Conservation (phyloP, 2,888 invertebrate species). For the Brachypalpus laphriformis region DNA sequence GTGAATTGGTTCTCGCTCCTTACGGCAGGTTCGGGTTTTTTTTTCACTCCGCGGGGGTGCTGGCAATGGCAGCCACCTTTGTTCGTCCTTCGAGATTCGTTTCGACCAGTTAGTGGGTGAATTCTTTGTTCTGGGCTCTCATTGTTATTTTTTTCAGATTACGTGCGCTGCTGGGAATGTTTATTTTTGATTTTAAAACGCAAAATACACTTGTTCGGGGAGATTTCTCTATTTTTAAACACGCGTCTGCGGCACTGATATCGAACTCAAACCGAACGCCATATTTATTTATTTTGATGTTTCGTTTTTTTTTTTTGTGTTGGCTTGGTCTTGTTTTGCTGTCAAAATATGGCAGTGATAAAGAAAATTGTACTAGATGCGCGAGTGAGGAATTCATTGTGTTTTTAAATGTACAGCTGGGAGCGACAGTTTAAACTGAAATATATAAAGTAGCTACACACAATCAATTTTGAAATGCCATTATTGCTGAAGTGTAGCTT, state of each 20-base stretch:
- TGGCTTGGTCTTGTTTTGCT: conserved; percentile 26
- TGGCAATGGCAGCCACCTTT: conserved; percentile 60
- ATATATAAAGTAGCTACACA: no score
- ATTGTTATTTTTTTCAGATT: conserved; percentile 25
- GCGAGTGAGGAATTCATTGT: conserved; percentile 22
- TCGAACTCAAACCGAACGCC: conserved; percentile 45
- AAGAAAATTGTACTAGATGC: conserved; percentile 52
- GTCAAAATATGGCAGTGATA: conserved; percentile 28
- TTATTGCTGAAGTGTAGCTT: no score
- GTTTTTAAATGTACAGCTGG: not conserved
- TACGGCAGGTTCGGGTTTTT: not conserved
- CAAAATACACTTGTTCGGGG: conserved; percentile 30
- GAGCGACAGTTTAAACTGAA: not conserved
- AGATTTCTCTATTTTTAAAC: conserved; percentile 56
- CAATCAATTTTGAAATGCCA: no score
- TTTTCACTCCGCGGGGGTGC: not conserved
- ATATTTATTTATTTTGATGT: conserved; percentile 66
- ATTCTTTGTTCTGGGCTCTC: conserved; percentile 17
- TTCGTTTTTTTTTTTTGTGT: conserved; percentile 25
- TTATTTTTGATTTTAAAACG: conserved; percentile 34
- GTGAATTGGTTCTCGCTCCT: conserved; percentile 9
- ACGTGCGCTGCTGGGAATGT: conserved; percentile 1
- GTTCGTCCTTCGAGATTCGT: conserved; percentile 30
- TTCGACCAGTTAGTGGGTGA: not conserved
- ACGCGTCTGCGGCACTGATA: conserved; percentile 57